Conservation (phyloP, 2,797 vertebrate genomes). For the Hyperoplus immaculatus region DNA sequence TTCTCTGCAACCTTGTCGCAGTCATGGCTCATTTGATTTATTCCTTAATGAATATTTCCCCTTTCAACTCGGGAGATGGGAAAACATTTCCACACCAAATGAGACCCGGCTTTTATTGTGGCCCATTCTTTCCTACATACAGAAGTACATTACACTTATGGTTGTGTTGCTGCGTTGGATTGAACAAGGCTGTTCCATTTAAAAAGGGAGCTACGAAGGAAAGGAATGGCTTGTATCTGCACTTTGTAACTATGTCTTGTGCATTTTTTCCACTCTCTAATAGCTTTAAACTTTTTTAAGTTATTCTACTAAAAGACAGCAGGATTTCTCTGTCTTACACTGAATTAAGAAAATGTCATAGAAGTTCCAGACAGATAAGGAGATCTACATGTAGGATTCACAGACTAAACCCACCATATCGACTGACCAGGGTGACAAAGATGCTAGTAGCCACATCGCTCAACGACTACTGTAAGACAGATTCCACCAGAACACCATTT, state of each 20-base stretch:
- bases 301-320: conserved; percentile 32
- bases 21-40: conserved; percentile 88
- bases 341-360: conserved; percentile 66
- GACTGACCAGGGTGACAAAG: conserved; percentile 68
- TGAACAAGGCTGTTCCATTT: conserved; percentile 63
- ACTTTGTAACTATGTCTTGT: conserved; percentile 19
- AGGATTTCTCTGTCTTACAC: conserved; percentile 37
- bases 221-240: conserved; percentile 33
- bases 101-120: conserved; percentile 73
- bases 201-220: conserved; percentile 50
- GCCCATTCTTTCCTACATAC: conserved; percentile 68
- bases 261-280: conserved; percentile 34
- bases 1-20: conserved; percentile 71
- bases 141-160: conserved; percentile 73
- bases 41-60: conserved; percentile 86
- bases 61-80: conserved; percentile 81
- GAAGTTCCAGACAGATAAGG: conserved; percentile 65
- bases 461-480: conserved; percentile 60
- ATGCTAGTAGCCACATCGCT: conserved; percentile 54
- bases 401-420: conserved; percentile 69
- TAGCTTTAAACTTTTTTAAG: conserved; percentile 31
- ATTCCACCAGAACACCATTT: conserved; percentile 74
- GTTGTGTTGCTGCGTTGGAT: conserved; percentile 59
- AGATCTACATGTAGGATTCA: conserved; percentile 68
- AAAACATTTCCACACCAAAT: conserved; percentile 81